Evolutionary conservation across 2,888 invertebrate species (phyloP), one percentile per base, ranked within the genome.

Genomic region (Campoplex capitator): DNA sequence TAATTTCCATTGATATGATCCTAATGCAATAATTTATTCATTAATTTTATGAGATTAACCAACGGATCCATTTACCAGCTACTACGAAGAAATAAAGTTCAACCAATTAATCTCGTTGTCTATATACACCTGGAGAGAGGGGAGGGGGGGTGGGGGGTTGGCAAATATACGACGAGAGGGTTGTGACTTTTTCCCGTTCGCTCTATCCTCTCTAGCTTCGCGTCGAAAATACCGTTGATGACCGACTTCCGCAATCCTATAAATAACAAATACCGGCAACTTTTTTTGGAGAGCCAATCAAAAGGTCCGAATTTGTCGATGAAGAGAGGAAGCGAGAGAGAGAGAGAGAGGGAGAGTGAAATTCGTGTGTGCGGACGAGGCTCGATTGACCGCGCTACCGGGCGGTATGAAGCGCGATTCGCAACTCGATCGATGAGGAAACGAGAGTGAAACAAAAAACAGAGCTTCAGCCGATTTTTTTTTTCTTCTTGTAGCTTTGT

Each of bases 261-360:
- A 82, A 86, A 80, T 86, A 88, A 88, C 81, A 78, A 62, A 62
- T 62, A 62, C 62, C 83, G 68, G 79, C 67, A 77, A 62, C 73
- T 54, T 79, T 62, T 58, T 62, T 84, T 67, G 79, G 70, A 79
- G 84, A 84, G 74, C 74, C 84, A 84, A 84, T 84, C 79, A 84
- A 84, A 84, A 84, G 79, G 84, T 79, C 48, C 71, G 45, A 73
- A 84, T 84, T 84, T 79, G 74, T 84, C 75, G 68, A 58, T 70
- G 68, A 67, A 75, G 75, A 67, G 56, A 9, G 23, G 13, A n/a
- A 42, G 28, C 7, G 56, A 18, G 28, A 62, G 58, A 62, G 58
- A 62, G 28, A 62, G 58, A 62, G 58, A 62, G 13, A 62, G 62
- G 32, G 62, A 32, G 54, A 62, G 62, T 32, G 32, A 62, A 62